These are phyloP conservation scores for Rousettus leschenaultii DNA, from an alignment of 2,113 vertebrate genomes.

Conservation along the genomic window DNA sequence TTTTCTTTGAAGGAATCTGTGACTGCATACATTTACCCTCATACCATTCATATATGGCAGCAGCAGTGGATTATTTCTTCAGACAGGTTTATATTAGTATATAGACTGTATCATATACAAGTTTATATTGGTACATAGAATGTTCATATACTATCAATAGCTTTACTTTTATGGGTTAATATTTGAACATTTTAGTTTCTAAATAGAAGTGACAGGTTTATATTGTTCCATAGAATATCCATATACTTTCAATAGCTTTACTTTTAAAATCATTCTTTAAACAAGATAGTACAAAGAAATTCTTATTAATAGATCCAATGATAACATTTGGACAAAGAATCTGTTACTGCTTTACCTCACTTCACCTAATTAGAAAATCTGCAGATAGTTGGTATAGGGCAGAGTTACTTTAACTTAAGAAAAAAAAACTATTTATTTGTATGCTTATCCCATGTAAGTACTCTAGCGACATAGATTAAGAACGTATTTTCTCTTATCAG, in stretches of 20 bases:
- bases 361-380: background rate
- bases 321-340: background rate
- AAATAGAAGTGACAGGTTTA: background rate
- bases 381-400: background rate
- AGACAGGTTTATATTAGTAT: background rate
- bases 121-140: background rate
- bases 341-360: background rate
- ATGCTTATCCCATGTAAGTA: background rate
- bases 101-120: background rate
- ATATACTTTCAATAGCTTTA: background rate
- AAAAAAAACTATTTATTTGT: background rate
- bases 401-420: constrained; percentile 20
- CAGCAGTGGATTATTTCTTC: background rate
- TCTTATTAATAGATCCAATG: background rate
- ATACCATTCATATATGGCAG: background rate
- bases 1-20: background rate
- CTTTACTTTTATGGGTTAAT: background rate
- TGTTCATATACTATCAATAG: background rate
- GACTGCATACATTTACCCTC: background rate
- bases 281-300: background rate
- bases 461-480: background rate
- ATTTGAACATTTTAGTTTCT: no score
- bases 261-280: background rate
- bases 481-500: background rate
- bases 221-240: background rate